Conservation (phyloP, 2,113 vertebrate species). For the Cercopithecus mona region DNA sequence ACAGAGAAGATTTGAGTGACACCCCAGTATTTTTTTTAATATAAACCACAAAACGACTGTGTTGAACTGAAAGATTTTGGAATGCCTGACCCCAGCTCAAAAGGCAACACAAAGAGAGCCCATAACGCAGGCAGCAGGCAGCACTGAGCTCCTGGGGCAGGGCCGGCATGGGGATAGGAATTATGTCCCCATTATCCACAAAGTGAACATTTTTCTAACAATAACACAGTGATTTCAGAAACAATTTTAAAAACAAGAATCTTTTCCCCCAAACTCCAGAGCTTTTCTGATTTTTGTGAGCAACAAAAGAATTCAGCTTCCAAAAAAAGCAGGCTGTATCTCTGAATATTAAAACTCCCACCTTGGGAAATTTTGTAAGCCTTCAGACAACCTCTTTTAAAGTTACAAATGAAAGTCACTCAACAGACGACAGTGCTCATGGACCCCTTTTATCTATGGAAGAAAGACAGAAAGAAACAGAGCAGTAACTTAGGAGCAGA, state of each 20-base stretch:
- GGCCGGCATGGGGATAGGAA: not conserved
- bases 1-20: not conserved
- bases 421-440: slow-evolving; percentile 57
- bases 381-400: slow-evolving; percentile 80
- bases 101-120: not conserved
- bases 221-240: slow-evolving; percentile 54
- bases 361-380: slow-evolving; percentile 74
- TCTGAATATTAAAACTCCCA: slow-evolving; percentile 80
- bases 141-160: not conserved
- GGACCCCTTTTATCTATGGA: slow-evolving; percentile 71
- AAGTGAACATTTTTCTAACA: slow-evolving; percentile 47
- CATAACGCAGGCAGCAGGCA: not conserved
- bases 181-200: slow-evolving; percentile 37
- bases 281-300: slow-evolving; percentile 73
- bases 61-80: not conserved
- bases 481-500: slow-evolving; percentile 60
- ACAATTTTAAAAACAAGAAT: slow-evolving; percentile 66
- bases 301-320: slow-evolving; percentile 67
- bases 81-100: not conserved
- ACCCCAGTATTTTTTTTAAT: not conserved
- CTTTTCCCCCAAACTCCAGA: slow-evolving; percentile 57
- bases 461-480: slow-evolving; percentile 63
- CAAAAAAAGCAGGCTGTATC: slow-evolving; percentile 64
- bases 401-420: slow-evolving; percentile 78
- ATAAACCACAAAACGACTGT: not conserved